phyloP scores from a whole-genome alignment of 1,140 invertebrate species.

The Yoshiicerus persimilis region DNA sequence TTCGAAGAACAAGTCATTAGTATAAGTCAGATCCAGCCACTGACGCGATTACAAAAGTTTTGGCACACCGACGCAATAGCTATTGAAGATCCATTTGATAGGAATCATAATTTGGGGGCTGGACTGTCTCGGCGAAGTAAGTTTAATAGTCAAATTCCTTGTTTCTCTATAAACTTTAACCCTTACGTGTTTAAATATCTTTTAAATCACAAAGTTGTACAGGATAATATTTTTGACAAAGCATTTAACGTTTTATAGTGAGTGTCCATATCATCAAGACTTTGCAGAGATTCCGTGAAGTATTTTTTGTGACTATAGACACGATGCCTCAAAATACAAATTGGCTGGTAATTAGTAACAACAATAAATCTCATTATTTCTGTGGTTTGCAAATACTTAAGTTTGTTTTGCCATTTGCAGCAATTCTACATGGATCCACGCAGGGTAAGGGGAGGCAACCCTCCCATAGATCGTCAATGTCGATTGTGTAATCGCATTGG shows the following conservation, averaged over 20 bases:
- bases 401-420: slow-evolving; percentile 2
- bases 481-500: slow-evolving; percentile 63
- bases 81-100: slow-evolving; percentile 68
- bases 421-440: slow-evolving; percentile 28
- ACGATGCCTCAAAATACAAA: not conserved
- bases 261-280: slow-evolving; percentile 60
- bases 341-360: slow-evolving; percentile 21
- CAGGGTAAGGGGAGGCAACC: slow-evolving; percentile 52
- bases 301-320: slow-evolving; percentile 51
- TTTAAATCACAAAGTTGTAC: no score
- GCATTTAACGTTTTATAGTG: slow-evolving; percentile 56
- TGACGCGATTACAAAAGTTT: slow-evolving; percentile 62
- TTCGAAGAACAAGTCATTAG: slow-evolving; percentile 60
- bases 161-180: no score
- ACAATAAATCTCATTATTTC: not conserved
- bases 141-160: slow-evolving; percentile 30
- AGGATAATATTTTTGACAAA: not conserved
- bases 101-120: slow-evolving; percentile 63
- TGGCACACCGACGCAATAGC: slow-evolving; percentile 63
- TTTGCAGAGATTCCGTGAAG: slow-evolving; percentile 57
- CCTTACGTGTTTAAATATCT: no score
- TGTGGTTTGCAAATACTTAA: not conserved
- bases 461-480: slow-evolving; percentile 63
- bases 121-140: slow-evolving; percentile 63
- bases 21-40: slow-evolving; percentile 57